These are phyloP conservation scores for Onychorhynchus coronatus DNA, from an alignment of 2,113 vertebrate species.

Conservation along the genomic window DNA sequence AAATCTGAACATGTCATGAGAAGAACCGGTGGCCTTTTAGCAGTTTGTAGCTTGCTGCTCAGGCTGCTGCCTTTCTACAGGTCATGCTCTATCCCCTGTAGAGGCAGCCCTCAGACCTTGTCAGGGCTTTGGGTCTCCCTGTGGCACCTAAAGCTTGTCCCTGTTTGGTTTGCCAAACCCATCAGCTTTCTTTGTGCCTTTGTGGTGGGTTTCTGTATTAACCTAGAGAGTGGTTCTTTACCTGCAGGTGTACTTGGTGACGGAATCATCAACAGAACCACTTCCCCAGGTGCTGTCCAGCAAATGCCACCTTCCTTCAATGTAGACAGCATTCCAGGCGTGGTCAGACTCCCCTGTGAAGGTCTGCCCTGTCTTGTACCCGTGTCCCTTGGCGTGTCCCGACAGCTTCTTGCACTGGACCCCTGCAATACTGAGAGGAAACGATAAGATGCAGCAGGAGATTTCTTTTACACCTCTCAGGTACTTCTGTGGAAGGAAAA, in stretches of 20 bases:
- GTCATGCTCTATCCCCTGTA: accelerated
- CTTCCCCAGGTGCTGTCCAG: constrained; percentile 86
- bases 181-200: not conserved
- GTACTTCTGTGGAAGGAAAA: not conserved
- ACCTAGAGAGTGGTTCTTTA: not conserved
- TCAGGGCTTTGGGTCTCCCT: not conserved
- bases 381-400: constrained; percentile 76
- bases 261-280: constrained; percentile 63
- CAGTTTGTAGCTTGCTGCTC: not conserved
- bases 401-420: constrained; percentile 77
- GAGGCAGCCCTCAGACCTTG: not conserved
- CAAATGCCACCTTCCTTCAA: constrained; percentile 82
- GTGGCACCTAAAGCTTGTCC: not conserved
- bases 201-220: not conserved
- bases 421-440: constrained; percentile 72
- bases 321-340: constrained; percentile 78
- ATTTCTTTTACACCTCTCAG: not conserved
- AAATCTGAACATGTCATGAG: not conserved
- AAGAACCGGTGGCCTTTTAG: not conserved
- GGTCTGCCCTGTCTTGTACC: constrained; percentile 74
- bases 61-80: not conserved
- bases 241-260: constrained; percentile 78
- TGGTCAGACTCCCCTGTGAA: constrained; percentile 75
- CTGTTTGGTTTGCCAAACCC: not conserved
- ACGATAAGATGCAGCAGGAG: not conserved